Evolutionary conservation across 30 jellyfish, hydroid and myxozoan species (phyloP).

Genomic region (Pseudorhiza aurosa): DNA sequence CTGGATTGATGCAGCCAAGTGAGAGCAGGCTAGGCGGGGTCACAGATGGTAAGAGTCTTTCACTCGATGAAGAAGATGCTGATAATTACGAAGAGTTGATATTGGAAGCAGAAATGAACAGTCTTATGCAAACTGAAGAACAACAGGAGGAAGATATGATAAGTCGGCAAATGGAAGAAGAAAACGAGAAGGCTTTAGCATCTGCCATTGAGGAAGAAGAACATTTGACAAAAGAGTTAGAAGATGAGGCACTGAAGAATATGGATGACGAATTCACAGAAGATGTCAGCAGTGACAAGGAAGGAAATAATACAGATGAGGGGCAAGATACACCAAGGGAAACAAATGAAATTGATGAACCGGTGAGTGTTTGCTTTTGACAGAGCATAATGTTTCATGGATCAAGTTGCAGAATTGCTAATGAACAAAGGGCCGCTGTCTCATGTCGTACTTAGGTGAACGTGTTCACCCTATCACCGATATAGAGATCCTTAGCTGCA

Average conservation of each 20-base stretch:
- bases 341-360: slow-evolving; percentile 55
- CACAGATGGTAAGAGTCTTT: not conserved
- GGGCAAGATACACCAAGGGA: slow-evolving; percentile 85
- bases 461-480: no score
- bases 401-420: not conserved
- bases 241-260: slow-evolving; percentile 89
- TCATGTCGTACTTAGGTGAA: no score
- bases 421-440: no score
- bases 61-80: slow-evolving; percentile 3
- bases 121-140: slow-evolving; percentile 21
- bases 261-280: slow-evolving; percentile 77
- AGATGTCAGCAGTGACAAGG: slow-evolving; percentile 89
- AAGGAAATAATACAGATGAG: slow-evolving; percentile 68
- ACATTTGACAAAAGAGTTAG: slow-evolving; percentile 84
- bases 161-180: slow-evolving; percentile 80
- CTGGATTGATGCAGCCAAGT: not conserved
- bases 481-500: no score
- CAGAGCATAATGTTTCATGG: not conserved
- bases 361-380: slow-evolving; percentile 52
- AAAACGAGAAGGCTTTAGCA: slow-evolving; percentile 90
- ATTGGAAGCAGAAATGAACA: slow-evolving; percentile 45
- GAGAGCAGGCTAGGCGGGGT: not conserved
- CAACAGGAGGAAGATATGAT: slow-evolving; percentile 76
- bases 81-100: slow-evolving; percentile 34
- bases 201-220: slow-evolving; percentile 96